Evolutionary conservation across 2,113 vertebrate species (phyloP), one percentile per base, ranked within the genome.

Genomic region (Silurus meridionalis): DNA sequence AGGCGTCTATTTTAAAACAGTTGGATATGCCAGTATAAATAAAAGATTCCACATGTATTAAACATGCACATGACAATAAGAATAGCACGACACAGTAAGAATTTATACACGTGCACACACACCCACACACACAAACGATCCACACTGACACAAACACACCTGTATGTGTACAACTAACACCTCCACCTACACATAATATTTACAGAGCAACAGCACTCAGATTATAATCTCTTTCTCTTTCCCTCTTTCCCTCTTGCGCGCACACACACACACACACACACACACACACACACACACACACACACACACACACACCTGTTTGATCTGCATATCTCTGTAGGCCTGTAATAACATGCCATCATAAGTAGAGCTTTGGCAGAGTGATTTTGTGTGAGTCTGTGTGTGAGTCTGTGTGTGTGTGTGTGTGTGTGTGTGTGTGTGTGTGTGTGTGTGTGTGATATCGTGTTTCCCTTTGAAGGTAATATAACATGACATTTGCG

Each of bases 401-500:
- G 57, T 46, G 21, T 87, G 64, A 37, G 83, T 48, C n/a, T 75
- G 83, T 61, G 82, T 72, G 83, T 53, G 82, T 80, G 77, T 75
- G 86, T 80, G 74, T 61, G 80, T 85, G 83, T 85, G 80, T 87
- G 46, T 46, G 72, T 28, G 58, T 61, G 69, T 75, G 69, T 50
- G 57, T 64, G 84, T 83, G 71, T 83, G 82, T 84, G 86, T 61
- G 81, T 85, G 83, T 83, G 66, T 83, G 28, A 83, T 86, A 86
- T 86, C 82, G 28, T 83, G 81, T 88, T 86, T 85, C 84, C 82
- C 81, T 71, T 63, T 88, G 86, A 89, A 80, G 86, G 63, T 86
- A 87, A 89, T 88, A 80, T 55, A 89, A 86, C 86, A 86, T 89
- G 89, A 89, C 89, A 89, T 86, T 84, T 88, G 89, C 74, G 79